Percentiles rank a stretch among this genome's conserved stretches.
phyloP scores from a whole-genome alignment of 2,888 invertebrate species.

The Xylocampa areola region DNA sequence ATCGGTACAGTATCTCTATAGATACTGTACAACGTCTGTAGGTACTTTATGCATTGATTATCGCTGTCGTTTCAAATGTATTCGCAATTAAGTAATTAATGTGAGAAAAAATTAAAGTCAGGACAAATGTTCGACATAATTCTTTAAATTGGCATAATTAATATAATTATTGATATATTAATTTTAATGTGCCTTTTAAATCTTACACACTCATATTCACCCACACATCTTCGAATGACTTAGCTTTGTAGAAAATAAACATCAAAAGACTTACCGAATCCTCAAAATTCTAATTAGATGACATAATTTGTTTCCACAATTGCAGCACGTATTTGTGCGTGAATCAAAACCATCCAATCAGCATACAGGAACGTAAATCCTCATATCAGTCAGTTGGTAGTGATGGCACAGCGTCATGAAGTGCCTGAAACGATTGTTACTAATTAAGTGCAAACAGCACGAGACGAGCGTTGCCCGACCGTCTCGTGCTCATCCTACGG shows the following conservation, averaged over 20 bases:
- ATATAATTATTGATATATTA: too few relatives aligned
- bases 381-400: conserved; percentile 46
- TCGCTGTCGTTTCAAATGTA: too few relatives aligned
- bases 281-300: conserved; percentile 37
- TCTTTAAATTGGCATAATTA: too few relatives aligned
- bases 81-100: too few relatives aligned
- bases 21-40: too few relatives aligned
- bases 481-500: too few relatives aligned
- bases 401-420: conserved; percentile 56
- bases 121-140: too few relatives aligned
- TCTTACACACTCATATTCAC: too few relatives aligned
- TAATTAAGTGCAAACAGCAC: conserved; percentile 61
- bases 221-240: neutral
- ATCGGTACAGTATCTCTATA: too few relatives aligned
- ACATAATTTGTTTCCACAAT: conserved; percentile 31
- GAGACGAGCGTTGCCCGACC: conserved; percentile 17
- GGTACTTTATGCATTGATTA: too few relatives aligned
- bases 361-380: conserved; percentile 40
- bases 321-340: conserved; percentile 22
- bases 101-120: too few relatives aligned
- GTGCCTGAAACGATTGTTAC: conserved; percentile 56
- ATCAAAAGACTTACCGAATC: conserved; percentile 9
- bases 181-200: too few relatives aligned
- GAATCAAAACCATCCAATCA: conserved; percentile 50
- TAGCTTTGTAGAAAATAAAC: conserved; percentile 1